Evolutionary conservation across 2,797 vertebrate genomes (phyloP).

Genomic region (Cyprinella venusta): DNA sequence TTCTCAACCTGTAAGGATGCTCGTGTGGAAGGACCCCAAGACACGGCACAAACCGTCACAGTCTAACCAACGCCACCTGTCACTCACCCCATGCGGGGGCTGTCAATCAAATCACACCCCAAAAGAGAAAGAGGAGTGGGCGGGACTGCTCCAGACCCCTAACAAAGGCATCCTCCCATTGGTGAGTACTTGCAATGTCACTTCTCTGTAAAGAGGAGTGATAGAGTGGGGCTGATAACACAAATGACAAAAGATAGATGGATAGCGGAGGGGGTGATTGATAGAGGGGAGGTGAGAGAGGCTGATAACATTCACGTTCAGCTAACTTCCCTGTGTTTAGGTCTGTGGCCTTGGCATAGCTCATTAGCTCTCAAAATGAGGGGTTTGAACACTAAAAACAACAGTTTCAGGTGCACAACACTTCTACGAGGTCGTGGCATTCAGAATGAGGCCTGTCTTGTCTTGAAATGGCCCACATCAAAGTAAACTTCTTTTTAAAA

Average conservation of each 20-base stretch:
- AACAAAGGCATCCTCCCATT: slow-evolving; percentile 82
- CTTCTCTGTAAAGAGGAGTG: slow-evolving; percentile 73
- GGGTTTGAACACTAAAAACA: slow-evolving; percentile 51
- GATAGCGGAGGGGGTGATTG: slow-evolving; percentile 63
- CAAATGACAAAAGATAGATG: slow-evolving; percentile 73
- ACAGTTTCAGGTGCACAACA: slow-evolving; percentile 47
- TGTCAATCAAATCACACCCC: slow-evolving; percentile 78
- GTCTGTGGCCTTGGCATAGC: slow-evolving; percentile 72
- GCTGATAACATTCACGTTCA: slow-evolving; percentile 80
- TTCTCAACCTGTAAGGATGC: neutral
- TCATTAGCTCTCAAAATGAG: slow-evolving; percentile 69
- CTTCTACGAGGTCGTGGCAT: neutral
- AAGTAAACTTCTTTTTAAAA: neutral
- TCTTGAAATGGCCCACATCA: neutral
- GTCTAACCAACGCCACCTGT: slow-evolving; percentile 76
- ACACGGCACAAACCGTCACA: slow-evolving; percentile 56
- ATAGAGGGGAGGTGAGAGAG: slow-evolving; percentile 75
- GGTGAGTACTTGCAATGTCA: slow-evolving; percentile 74
- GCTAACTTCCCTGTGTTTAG: slow-evolving; percentile 78
- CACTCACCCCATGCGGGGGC: slow-evolving; percentile 79
- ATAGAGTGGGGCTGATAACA: slow-evolving; percentile 82
- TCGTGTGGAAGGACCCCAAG: neutral
- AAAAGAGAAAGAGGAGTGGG: slow-evolving; percentile 70
- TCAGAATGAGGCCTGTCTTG: neutral
- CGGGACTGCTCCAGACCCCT: slow-evolving; percentile 64